Conservation (phyloP, 2,113 vertebrate species). For the Salvator merianae region DNA sequence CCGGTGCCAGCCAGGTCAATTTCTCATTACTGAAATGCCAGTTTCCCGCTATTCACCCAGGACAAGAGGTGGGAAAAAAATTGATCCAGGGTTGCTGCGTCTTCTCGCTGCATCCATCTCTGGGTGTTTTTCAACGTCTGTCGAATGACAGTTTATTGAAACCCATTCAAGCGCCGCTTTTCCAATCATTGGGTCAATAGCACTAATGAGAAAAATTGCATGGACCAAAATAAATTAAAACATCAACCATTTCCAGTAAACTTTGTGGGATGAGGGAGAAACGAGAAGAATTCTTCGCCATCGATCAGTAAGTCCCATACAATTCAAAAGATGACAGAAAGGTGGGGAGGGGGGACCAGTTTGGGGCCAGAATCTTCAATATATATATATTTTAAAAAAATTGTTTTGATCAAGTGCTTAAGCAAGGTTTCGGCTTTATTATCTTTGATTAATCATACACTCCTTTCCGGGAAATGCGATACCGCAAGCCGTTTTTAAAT, state of each 20-base stretch:
- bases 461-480: no score
- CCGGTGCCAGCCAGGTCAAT: no score
- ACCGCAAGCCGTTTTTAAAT: no score
- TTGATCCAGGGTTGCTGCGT: background rate
- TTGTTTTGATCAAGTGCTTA: no score
- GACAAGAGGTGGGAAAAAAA: no score
- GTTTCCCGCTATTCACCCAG: background rate
- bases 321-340: background rate
- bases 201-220: constrained; percentile 1
- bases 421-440: no score
- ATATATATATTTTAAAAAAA: no score
- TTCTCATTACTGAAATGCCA: background rate
- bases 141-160: background rate
- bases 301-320: background rate
- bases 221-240: constrained; percentile 2
- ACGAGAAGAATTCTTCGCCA: background rate
- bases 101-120: background rate
- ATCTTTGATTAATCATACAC: no score
- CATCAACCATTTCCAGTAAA: background rate
- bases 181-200: constrained; percentile 15
- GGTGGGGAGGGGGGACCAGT: no score
- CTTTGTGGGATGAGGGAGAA: no score
- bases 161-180: background rate
- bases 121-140: background rate
- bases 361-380: no score